These are phyloP conservation scores for Andrena cerasifolii DNA, from an alignment of 1,140 invertebrate genomes.

Conservation along the genomic window DNA sequence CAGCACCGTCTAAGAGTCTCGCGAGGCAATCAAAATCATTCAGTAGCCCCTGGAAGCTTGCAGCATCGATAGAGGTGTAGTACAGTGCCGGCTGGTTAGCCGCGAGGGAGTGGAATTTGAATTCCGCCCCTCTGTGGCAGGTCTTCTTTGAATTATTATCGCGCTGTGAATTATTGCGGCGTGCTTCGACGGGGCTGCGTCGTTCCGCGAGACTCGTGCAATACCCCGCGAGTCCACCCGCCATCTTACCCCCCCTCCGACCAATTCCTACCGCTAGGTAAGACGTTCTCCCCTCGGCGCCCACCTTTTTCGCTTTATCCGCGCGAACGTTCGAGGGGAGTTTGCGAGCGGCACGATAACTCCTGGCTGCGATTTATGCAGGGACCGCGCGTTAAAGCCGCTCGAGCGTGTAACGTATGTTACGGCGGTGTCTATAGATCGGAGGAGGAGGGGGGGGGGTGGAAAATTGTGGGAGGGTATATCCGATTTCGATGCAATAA, in stretches of 20 bases:
- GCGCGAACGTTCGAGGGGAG: constrained; percentile 12
- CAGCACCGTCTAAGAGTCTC: no score
- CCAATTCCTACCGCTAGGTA: constrained; percentile 19
- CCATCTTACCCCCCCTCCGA: background rate
- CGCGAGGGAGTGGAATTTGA: background rate
- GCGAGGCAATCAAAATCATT: no score
- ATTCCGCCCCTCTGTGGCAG: background rate
- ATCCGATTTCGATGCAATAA: constrained; percentile 18
- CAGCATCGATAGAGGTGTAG: no score
- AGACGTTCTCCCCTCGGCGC: constrained; percentile 5
- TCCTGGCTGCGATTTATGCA: constrained; percentile 36
- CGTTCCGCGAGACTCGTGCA: background rate
- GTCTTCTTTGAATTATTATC: constrained; percentile 17
- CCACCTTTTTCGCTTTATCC: constrained; percentile 23
- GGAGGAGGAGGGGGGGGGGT: background rate
- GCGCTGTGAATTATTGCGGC: background rate
- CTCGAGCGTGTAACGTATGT: constrained; percentile 35
- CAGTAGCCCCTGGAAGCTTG: no score
- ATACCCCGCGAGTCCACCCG: no score
- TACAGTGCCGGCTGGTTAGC: no score
- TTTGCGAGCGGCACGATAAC: constrained; percentile 24
- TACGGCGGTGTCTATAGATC: constrained; percentile 1
- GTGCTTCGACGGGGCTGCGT: background rate
- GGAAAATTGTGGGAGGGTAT: background rate
- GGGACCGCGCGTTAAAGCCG: constrained; percentile 25